phyloP scores from a whole-genome alignment of 1,140 invertebrate genomes.

The Megathymus violae region DNA sequence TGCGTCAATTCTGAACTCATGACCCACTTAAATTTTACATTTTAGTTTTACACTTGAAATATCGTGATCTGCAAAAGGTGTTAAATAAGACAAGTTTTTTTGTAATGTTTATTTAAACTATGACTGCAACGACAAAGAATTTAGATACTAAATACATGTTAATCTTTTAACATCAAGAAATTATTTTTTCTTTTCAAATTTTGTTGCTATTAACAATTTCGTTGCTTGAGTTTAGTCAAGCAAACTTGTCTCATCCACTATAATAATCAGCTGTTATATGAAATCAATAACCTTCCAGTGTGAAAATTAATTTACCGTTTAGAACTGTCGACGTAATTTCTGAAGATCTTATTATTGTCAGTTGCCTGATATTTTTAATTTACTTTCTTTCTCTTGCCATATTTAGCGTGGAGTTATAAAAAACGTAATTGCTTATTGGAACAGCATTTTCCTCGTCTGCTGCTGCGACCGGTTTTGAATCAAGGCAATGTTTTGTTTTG shows the following conservation, averaged over 20 bases:
- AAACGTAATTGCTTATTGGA: constrained; percentile 29
- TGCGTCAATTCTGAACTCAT: background rate
- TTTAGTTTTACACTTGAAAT: too few species aligned
- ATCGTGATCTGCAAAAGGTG: too few species aligned
- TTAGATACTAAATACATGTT: too few species aligned
- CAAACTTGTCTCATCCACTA: too few species aligned
- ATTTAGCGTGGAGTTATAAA: constrained; percentile 14
- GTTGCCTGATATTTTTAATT: background rate
- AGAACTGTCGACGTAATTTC: background rate
- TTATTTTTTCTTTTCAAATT: too few species aligned
- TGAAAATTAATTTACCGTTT: background rate
- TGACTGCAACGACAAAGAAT: too few species aligned
- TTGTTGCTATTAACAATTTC: too few species aligned
- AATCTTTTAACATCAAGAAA: too few species aligned
- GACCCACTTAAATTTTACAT: background rate
- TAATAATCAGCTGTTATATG: too few species aligned
- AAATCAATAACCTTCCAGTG: background rate
- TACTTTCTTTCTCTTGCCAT: constrained; percentile 18
- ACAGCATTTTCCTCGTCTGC: constrained; percentile 35
- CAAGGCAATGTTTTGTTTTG: constrained; percentile 19
- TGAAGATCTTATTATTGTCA: background rate
- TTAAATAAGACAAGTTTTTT: too few species aligned
- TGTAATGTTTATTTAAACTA: too few species aligned
- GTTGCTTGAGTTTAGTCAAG: too few species aligned
- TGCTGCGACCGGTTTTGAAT: constrained; percentile 25